Evolutionary conservation across 2,797 vertebrate species (phyloP).

Genomic region (Halcyon leucocephala): DNA sequence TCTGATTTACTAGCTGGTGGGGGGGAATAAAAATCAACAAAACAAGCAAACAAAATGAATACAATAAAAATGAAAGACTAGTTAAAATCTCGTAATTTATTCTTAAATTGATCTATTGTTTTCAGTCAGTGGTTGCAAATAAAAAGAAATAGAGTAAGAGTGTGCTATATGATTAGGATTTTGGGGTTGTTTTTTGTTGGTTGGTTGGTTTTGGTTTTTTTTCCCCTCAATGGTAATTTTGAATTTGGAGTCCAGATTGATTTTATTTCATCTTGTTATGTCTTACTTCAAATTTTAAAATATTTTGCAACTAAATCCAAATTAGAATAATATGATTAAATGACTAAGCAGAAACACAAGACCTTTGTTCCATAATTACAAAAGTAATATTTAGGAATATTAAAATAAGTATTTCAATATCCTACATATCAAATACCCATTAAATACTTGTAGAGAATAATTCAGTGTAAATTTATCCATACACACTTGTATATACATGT

Average conservation of each 20-base stretch:
- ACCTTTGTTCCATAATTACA: background rate
- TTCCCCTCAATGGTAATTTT: background rate
- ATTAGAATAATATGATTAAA: background rate
- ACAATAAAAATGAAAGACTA: background rate
- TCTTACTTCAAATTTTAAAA: background rate
- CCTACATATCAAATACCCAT: background rate
- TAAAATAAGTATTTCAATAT: background rate
- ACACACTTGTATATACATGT: background rate
- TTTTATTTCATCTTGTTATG: background rate
- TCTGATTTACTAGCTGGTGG: background rate
- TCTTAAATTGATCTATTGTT: background rate
- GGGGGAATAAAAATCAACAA: background rate
- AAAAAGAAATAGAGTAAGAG: background rate
- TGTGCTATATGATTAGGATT: background rate
- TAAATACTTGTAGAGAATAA: background rate
- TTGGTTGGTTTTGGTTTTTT: too few relatives aligned
- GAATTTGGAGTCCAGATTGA: background rate
- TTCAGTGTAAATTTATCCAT: background rate
- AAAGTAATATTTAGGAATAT: background rate
- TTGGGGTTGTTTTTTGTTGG: background rate
- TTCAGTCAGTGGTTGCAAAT: background rate
- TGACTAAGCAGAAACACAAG: background rate
- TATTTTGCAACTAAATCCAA: background rate
- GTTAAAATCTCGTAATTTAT: background rate
- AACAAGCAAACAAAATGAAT: background rate